A percentile compares a stretch with the other conserved stretches of the same genome.
Evolutionary conservation across 2,113 vertebrate species (phyloP).

Genomic region (Theristicus caerulescens): DNA sequence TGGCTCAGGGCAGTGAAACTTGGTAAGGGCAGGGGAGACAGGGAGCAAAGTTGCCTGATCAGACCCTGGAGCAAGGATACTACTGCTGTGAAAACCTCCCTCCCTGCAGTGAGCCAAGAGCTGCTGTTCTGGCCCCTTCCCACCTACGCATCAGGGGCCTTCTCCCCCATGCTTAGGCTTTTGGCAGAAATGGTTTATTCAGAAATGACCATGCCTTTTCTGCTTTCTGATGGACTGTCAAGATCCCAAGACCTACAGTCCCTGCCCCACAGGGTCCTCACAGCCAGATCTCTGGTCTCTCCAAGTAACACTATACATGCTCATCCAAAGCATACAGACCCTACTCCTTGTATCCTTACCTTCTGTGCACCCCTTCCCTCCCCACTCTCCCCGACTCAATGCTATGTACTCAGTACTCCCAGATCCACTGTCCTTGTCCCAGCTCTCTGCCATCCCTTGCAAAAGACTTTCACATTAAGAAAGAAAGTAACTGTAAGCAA

Average conservation of each 20-base stretch:
- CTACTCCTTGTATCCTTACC: neutral
- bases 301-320: neutral
- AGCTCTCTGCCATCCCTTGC: neutral
- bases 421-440: neutral
- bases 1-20: neutral
- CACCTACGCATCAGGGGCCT: too few species aligned
- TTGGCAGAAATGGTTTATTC: neutral
- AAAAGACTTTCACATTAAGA: neutral
- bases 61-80: neutral
- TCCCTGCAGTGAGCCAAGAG: neutral
- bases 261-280: neutral
- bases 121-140: neutral
- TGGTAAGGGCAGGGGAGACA: neutral
- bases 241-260: neutral
- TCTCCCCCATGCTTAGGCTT: neutral
- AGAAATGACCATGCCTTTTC: neutral
- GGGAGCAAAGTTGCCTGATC: neutral
- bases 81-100: neutral
- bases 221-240: neutral
- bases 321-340: neutral
- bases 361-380: neutral
- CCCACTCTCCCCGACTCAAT: accelerated
- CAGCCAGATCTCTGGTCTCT: neutral
- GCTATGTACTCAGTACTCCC: too few species aligned
- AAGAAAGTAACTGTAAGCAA: neutral